Evolutionary conservation across 2,113 vertebrate species (phyloP).

Genomic region (Motacilla alba): DNA sequence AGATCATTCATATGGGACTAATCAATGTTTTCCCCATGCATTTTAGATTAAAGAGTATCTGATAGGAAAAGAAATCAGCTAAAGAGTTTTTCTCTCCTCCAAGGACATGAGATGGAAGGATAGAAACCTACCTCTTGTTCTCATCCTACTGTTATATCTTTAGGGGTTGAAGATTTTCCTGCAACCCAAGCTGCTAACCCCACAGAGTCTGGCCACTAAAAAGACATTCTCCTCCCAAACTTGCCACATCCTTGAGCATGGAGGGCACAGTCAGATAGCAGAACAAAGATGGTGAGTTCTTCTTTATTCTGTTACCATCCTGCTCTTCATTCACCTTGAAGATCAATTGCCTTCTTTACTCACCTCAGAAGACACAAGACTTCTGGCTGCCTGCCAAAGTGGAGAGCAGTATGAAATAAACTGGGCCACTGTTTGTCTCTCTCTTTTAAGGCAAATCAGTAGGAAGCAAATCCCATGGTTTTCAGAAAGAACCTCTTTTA

Average conservation of each 20-base stretch:
- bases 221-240: slow-evolving; percentile 31
- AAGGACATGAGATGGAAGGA: not conserved
- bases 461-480: not conserved
- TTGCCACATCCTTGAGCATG: not conserved
- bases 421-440: not conserved
- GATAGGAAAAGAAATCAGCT: not conserved
- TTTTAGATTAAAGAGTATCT: not conserved
- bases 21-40: not conserved
- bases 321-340: not conserved
- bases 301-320: not conserved
- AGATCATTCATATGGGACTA: not conserved
- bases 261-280: slow-evolving; percentile 45
- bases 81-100: not conserved
- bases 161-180: not conserved
- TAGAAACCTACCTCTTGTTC: not conserved
- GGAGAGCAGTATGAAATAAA: not conserved
- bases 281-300: slow-evolving; percentile 42
- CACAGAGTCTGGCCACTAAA: slow-evolving; percentile 41
- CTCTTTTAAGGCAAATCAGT: not conserved
- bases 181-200: not conserved
- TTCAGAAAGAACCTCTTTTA: not conserved
- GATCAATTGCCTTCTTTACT: not conserved
- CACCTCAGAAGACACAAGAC: not conserved
- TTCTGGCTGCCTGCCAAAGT: not conserved
- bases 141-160: not conserved